These are phyloP conservation scores for Onychostruthus taczanowskii DNA, from an alignment of 2,113 vertebrate species.

Conservation along the genomic window DNA sequence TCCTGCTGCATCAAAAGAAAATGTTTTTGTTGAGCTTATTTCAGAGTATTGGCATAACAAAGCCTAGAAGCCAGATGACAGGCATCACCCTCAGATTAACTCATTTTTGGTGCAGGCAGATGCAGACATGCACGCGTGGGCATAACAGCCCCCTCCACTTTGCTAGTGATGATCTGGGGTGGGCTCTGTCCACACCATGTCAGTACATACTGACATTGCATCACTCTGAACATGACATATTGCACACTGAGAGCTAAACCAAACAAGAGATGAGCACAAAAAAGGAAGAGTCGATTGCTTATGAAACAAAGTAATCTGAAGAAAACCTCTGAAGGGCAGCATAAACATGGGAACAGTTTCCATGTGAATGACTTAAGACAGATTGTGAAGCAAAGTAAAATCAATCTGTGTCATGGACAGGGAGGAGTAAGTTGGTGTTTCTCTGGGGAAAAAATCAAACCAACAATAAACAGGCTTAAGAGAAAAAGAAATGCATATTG, in stretches of 20 bases:
- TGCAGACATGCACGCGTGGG: neutral
- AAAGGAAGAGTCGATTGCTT: neutral
- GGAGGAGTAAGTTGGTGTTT: neutral
- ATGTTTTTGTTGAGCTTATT: constrained; percentile 36
- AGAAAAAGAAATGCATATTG: neutral
- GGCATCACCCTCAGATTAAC: neutral
- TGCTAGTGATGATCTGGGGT: neutral
- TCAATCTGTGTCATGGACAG: neutral
- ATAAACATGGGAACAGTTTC: neutral
- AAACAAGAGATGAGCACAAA: neutral
- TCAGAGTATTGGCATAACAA: neutral
- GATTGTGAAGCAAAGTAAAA: neutral
- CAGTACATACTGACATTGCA: neutral
- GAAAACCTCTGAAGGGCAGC: neutral
- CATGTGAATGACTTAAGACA: neutral
- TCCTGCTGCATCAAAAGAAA: constrained; percentile 56
- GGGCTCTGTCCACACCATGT: constrained; percentile 24
- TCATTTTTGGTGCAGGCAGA: constrained; percentile 25
- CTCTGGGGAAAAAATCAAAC: accelerated
- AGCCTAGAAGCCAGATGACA: constrained; percentile 27
- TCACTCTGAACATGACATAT: neutral
- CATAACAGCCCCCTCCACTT: neutral
- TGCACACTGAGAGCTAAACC: neutral
- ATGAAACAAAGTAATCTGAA: neutral
- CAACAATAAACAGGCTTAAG: neutral